Conservation (phyloP, 2,797 vertebrate species). For the Fistularia commersonii region DNA sequence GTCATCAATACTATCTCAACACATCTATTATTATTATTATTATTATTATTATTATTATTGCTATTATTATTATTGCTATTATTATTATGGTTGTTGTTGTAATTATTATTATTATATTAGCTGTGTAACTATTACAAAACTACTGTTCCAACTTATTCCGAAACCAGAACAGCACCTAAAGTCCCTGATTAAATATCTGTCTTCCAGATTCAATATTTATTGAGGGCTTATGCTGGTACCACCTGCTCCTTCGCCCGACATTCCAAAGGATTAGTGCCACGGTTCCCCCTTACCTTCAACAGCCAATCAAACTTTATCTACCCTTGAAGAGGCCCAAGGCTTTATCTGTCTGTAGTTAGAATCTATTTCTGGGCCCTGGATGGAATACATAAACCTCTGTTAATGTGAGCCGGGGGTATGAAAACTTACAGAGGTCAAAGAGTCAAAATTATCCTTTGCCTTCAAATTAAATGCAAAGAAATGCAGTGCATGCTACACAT, state of each 20-base stretch:
- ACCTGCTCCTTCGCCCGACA: slow-evolving; percentile 40
- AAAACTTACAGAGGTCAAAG: neutral
- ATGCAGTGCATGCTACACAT: too few species aligned
- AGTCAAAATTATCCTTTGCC: neutral
- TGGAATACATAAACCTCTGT: slow-evolving; percentile 1
- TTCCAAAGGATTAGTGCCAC: slow-evolving; percentile 55
- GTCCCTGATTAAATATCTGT: neutral
- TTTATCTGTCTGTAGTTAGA: neutral
- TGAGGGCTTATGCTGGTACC: slow-evolving; percentile 33
- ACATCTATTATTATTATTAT: too few species aligned
- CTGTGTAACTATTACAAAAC: slow-evolving; percentile 25
- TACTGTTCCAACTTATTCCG: neutral
- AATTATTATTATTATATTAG: neutral
- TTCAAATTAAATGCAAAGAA: too few species aligned
- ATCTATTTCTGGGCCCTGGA: neutral
- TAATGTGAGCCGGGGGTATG: neutral
- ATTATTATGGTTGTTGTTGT: too few species aligned
- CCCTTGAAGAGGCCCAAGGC: slow-evolving; percentile 20
- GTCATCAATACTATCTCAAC: too few species aligned
- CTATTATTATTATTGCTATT: too few species aligned
- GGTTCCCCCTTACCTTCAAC: slow-evolving; percentile 20
- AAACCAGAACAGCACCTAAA: neutral
- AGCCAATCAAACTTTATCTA: slow-evolving; percentile 6
- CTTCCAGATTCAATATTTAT: slow-evolving; percentile 45
- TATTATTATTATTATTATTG: too few species aligned